Evolutionary conservation across 2,888 invertebrate species (phyloP), one percentile per base, ranked within the genome.

Genomic region (Ophraella communa): DNA sequence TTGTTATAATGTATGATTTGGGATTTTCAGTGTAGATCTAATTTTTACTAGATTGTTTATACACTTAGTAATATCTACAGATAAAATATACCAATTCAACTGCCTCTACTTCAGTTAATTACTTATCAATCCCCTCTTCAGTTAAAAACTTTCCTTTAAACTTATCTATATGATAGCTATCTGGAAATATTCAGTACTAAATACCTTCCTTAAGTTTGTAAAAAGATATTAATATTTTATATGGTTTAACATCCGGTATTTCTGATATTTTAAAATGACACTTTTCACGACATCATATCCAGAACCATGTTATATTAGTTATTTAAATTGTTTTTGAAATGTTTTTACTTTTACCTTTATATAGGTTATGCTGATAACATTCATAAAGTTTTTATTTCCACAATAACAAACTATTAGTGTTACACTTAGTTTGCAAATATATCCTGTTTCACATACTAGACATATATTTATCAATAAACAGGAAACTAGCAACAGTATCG

Each of bases 401-500:
- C 24, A 54, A 33, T 53, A 45, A 33, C 24, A 44, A 58, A 4
- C 55, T 24, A 44, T 24, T 55, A 24, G n/a, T 59, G 39, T 33
- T 53, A 42, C 47, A 30, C 27, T 55, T 20, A 44, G 11, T 59
- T 42, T 45, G 57, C 42, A 59, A 59, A 59, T 64, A 59, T 64
- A 55, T 64, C 64, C 64, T 64, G 64, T 64, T 55, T 55, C 59
- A 55, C 59, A 59, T 49, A 42, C 35, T 52, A 64, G 64, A 64
- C 58, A 64, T 59, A 27, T 55, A 59, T 59, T 64, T 64, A 64
- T 64, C 64, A 64, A 59, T 64, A 64, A 59, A 64, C 64, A 64
- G 64, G 59, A 64, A 64, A 35, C 33, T 23, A 52, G n/a, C 52
- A 62, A 52, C 63, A 23, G 45, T 63, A 58, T 63, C 53, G 49